phyloP scores from a whole-genome alignment of 2,888 invertebrate species.

The Ctena decussata region DNA sequence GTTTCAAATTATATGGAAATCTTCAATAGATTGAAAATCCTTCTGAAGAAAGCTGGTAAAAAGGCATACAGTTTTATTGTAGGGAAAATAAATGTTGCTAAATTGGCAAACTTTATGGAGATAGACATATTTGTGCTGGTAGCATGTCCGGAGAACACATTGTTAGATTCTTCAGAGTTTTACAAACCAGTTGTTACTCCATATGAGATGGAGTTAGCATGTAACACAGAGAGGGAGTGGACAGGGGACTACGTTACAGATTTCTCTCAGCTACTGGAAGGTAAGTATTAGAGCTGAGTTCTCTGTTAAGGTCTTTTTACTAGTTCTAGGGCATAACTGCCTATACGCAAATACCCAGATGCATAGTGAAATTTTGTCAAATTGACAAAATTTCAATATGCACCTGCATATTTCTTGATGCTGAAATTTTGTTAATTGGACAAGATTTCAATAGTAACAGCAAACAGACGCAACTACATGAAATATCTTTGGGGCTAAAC shows the following conservation, averaged over 20 bases:
- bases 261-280: constrained; percentile 92
- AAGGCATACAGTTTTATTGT: constrained; percentile 97
- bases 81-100: constrained; percentile 97
- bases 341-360: no score
- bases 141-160: constrained; percentile 95
- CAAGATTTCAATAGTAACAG: no score
- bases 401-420: no score
- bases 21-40: constrained; percentile 91
- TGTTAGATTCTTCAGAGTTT: constrained; percentile 94
- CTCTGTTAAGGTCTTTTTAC: no score
- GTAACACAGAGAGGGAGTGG: constrained; percentile 88
- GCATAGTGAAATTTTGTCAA: no score
- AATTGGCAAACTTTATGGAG: constrained; percentile 97
- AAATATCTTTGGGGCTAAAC: no score
- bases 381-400: no score
- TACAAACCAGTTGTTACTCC: constrained; percentile 96
- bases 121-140: constrained; percentile 96
- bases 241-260: constrained; percentile 90
- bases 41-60: constrained; percentile 93
- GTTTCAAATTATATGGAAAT: constrained; percentile 92
- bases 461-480: no score
- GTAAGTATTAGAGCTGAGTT: constrained; percentile 85
- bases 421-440: no score
- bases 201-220: constrained; percentile 94
- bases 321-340: no score